Evolutionary conservation across 2,797 vertebrate genomes (phyloP), one percentile per base, ranked within the genome.

Genomic region (Typhlichthys subterraneus): DNA sequence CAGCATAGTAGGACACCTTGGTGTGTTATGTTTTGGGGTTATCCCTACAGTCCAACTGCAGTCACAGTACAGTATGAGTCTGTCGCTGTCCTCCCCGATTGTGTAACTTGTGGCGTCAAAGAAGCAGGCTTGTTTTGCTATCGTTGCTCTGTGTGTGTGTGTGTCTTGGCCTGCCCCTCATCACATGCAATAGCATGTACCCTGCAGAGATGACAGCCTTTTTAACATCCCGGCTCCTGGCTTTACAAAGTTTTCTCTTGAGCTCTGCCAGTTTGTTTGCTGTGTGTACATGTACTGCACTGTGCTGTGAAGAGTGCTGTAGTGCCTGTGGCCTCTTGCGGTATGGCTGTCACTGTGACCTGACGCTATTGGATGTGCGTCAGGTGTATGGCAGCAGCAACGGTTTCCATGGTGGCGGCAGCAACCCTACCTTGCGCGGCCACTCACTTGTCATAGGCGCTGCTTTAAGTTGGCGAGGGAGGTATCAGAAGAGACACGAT

Each of bases 331-430:
- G 74, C 70, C 71, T 79, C 69, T 84, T 81, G 73, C 64, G 71
- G 73, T 79, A 73, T 80, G 70, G 79, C 52, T 60, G 50, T 74
- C 75, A 61, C 14, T 62, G 53, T 60, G 64, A 92, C 89, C 73
- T 91, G 89, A 93, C 91, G 90, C 90, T 91, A 85, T 90, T 91
- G 68, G 93, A 94, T 61, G 89, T 92, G 81, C 90, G 82, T 93
- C 93, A 90, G 91, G 91, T 94, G 89, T 93, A 86, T 80, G 70
- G 80, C 77, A 61, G 78, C 62, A 57, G 77, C 62, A 57, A 74
- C 12, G 51, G 83, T 75, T 79, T 63, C 84, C 65, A 12, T 69
- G 81, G 80, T 81, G 86, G 76, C 88, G 87, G 82, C 87, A 61
- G 67, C 23, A 5, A 38, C 84, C 85, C 92, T 69, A 57, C 84